Conservation (phyloP, 1,140 invertebrate genomes). For the Ostrea denselamellosa region DNA sequence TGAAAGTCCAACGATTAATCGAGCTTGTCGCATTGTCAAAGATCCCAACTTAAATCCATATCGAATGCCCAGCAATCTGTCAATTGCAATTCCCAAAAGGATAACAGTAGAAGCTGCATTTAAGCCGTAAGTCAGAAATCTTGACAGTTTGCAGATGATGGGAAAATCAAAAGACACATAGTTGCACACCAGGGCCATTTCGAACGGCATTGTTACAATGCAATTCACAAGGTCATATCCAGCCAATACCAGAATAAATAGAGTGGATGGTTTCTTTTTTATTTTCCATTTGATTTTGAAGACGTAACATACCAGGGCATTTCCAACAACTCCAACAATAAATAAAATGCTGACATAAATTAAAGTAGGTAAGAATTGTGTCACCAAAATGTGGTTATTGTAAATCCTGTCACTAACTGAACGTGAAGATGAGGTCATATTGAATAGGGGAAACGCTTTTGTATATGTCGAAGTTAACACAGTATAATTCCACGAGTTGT, state of each 20-base stretch:
- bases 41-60: conserved; percentile 38
- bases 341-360: conserved; percentile 48
- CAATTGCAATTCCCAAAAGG: conserved; percentile 48
- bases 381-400: not conserved
- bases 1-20: conserved; percentile 31
- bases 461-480: not conserved
- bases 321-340: conserved; percentile 48
- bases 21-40: conserved; percentile 41
- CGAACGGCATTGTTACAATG: conserved; percentile 46
- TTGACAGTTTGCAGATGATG: conserved; percentile 42
- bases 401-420: not conserved
- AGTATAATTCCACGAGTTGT: not conserved
- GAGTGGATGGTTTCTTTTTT: conserved; percentile 43
- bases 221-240: conserved; percentile 50
- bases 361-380: conserved; percentile 41
- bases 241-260: conserved; percentile 52
- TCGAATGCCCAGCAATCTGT: conserved; percentile 49
- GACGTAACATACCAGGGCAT: conserved; percentile 51
- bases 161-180: conserved; percentile 49
- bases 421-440: not conserved
- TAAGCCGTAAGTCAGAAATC: conserved; percentile 49
- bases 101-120: conserved; percentile 50
- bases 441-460: not conserved
- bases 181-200: conserved; percentile 45
- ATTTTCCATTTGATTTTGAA: conserved; percentile 51